Evolutionary conservation across 2,888 invertebrate species (phyloP).

Genomic region (Papilio gigon): DNA sequence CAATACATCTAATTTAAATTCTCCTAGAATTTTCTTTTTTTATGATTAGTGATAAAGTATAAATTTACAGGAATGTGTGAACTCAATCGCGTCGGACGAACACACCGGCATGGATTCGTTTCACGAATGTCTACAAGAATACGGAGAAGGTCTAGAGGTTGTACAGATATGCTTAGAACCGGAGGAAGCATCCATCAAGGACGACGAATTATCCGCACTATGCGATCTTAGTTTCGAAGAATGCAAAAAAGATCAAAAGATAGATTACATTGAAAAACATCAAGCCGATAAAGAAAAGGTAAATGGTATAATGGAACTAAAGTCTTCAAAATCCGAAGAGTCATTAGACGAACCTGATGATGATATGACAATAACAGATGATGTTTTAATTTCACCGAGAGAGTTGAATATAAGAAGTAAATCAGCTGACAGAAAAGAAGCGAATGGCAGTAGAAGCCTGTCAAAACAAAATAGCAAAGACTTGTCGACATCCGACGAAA

Average conservation of each 20-base stretch:
- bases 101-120: constrained; percentile 85
- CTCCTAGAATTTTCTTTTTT: background rate
- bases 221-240: constrained; percentile 77
- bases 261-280: constrained; percentile 53
- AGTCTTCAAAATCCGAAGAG: constrained; percentile 73
- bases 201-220: constrained; percentile 75
- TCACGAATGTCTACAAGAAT: constrained; percentile 85
- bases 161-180: constrained; percentile 84
- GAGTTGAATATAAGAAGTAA: constrained; percentile 69
- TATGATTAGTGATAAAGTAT: constrained; percentile 27
- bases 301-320: constrained; percentile 64
- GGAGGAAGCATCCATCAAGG: constrained; percentile 81
- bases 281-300: constrained; percentile 52
- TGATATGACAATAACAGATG: constrained; percentile 79
- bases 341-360: constrained; percentile 75
- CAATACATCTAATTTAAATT: background rate
- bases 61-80: constrained; percentile 75
- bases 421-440: constrained; percentile 59
- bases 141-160: constrained; percentile 84
- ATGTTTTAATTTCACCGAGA: constrained; percentile 67
- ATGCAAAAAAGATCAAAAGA: constrained; percentile 56
- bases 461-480: constrained; percentile 79
- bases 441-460: constrained; percentile 57
- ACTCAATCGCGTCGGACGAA: constrained; percentile 83
- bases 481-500: constrained; percentile 79